Base-by-base conservation (phyloP, 2,888 invertebrate species). In the Megaustenia siamemsis region DNA sequence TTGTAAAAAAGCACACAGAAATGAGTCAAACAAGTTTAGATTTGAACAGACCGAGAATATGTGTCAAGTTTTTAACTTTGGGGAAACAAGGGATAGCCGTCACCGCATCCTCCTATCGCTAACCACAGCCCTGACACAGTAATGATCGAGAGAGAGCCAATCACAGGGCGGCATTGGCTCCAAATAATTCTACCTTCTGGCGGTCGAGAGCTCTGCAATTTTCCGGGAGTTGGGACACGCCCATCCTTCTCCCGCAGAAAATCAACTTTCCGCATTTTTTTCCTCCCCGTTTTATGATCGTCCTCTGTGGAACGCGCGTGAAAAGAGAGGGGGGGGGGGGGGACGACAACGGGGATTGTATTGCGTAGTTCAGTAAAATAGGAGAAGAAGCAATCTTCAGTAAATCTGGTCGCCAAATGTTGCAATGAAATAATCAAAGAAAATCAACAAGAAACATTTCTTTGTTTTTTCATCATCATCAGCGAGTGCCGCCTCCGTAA, bases 151-250 rank as follows among this genome's bases (percentile, higher is more conserved):
- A 43, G 49, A 43, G 68, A 78, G 60, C 83, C 83, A 83, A 83
- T 83, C 78, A 69, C 38, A 83, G 78, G 78, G 78, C 40, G 83
- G 83, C 69, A 71, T 68, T 53, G 68, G 66, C 71, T 77, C 35
- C 63, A 71, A 71, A 66, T 83, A 83, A 83, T 78, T 83, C 78
- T 78, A 78, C 69, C 82, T 77, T 78, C 78, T 63, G 78, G 40
- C 71, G 78, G 28, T 40, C 40, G 32, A 53, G 76, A 81, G 78
- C 82, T 71, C 60, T 82, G 77, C 82, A 85, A 85, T 85, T 85
- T 82, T 85, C 85, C 78, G 45, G 78, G 71, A 78, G 85, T 79
- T 78, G 77, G 56, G 49, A 49, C 40, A 24, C 73, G 84, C 83
- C 83, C 71, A 53, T 45, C 60, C 71, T 71, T 60, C 60, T 35